Percentiles rank a stretch among this genome's conserved stretches.
Conservation (phyloP, 2,113 vertebrate species). For the Caranx melampygus region DNA sequence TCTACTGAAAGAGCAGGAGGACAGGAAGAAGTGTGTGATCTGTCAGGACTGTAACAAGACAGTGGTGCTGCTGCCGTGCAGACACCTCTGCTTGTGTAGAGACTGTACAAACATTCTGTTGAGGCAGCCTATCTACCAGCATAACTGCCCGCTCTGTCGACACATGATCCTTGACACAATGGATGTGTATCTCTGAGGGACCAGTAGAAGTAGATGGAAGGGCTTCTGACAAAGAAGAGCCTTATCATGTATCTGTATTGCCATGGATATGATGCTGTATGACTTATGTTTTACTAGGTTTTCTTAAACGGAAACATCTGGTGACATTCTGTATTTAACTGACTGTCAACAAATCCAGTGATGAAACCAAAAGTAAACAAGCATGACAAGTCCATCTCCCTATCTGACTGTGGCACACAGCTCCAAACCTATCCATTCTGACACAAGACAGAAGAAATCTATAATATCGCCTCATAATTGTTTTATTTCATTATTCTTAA, state of each 20-base stretch:
- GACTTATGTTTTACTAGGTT: background rate
- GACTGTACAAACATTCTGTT: conserved; percentile 92
- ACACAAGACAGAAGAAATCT: background rate
- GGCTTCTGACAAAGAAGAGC: background rate
- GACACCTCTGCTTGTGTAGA: conserved; percentile 94
- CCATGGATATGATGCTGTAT: background rate
- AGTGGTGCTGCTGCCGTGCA: conserved; percentile 93
- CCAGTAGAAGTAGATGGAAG: background rate
- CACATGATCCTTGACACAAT: conserved; percentile 96
- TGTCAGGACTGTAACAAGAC: conserved; percentile 97
- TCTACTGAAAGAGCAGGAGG: conserved; percentile 95
- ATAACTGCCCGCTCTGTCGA: conserved; percentile 96
- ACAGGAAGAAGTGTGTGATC: conserved; percentile 97
- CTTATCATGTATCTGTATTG: background rate
- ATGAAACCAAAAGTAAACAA: background rate
- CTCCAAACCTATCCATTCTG: background rate
- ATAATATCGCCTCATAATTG: background rate
- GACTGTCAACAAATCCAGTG: conserved; percentile 1
- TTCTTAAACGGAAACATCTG: background rate
- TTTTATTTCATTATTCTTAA: background rate
- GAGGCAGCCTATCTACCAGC: conserved; percentile 90
- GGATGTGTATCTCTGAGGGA: conserved; percentile 93
- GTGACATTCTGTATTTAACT: conserved; percentile 2
- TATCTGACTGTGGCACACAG: background rate
- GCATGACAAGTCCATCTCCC: background rate